Conservation (phyloP, 2,797 vertebrate species). For the Notamacropus eugenii region DNA sequence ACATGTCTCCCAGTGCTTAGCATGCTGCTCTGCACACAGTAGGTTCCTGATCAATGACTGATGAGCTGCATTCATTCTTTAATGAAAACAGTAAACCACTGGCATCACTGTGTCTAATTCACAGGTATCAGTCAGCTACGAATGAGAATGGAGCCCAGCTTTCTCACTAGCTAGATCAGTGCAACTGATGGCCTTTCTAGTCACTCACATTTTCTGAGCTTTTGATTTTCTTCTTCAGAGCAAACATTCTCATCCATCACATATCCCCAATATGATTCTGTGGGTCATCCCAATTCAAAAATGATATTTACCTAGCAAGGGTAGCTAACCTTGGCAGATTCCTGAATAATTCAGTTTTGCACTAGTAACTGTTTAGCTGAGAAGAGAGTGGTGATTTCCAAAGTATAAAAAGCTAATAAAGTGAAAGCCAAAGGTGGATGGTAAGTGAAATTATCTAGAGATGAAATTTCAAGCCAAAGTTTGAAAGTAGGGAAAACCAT, state of each 20-base stretch:
- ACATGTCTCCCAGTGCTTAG: background rate
- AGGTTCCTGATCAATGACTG: background rate
- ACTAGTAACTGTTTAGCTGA: slow-evolving; percentile 28
- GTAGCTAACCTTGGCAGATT: slow-evolving; percentile 51
- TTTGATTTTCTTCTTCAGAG: slow-evolving; percentile 15
- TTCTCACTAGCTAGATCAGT: slow-evolving; percentile 6
- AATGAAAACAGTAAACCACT: slow-evolving; percentile 13
- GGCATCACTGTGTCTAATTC: slow-evolving; percentile 46
- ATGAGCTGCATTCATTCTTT: background rate
- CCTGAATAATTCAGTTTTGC: slow-evolving; percentile 64
- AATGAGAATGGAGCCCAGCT: slow-evolving; percentile 37
- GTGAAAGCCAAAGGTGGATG: background rate
- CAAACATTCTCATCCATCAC: background rate
- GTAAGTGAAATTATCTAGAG: background rate
- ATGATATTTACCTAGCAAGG: slow-evolving; percentile 64
- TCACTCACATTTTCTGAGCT: background rate
- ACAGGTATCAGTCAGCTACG: background rate
- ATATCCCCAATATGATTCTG: slow-evolving; percentile 30
- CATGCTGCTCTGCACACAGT: background rate
- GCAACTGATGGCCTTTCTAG: background rate
- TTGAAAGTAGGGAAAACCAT: slow-evolving; percentile 1
- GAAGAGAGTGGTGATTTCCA: slow-evolving; percentile 34
- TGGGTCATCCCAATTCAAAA: slow-evolving; percentile 52
- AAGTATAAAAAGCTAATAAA: slow-evolving; percentile 13
- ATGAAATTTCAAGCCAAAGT: background rate